A percentile compares a stretch with the other conserved stretches of the same genome.
Conservation (phyloP, 2,113 vertebrate genomes). For the Sphaerodactylus townsendi region DNA sequence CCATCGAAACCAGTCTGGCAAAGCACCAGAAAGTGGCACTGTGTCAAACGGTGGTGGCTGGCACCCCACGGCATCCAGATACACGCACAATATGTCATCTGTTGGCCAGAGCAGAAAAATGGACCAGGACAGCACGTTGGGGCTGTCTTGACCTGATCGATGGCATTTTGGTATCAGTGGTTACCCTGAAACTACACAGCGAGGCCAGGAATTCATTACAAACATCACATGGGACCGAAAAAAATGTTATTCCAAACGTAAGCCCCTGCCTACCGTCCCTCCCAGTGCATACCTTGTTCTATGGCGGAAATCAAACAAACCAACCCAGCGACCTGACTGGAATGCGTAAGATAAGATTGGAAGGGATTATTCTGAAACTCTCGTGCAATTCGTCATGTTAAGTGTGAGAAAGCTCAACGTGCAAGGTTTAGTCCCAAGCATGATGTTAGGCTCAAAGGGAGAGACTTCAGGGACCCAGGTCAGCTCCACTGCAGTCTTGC, state of each 20-base stretch:
- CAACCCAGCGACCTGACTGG: slow-evolving; percentile 1
- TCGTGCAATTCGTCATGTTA: slow-evolving; percentile 76
- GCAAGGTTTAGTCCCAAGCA: slow-evolving; percentile 77
- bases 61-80: not conserved
- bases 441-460: slow-evolving; percentile 76
- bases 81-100: not conserved
- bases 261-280: not conserved
- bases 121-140: not conserved
- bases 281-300: not conserved
- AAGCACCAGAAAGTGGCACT: not conserved
- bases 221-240: not conserved
- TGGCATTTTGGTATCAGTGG: slow-evolving; percentile 17
- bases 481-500: slow-evolving; percentile 57
- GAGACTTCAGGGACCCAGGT: slow-evolving; percentile 80
- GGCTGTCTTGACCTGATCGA: not conserved
- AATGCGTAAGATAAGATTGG: slow-evolving; percentile 46
- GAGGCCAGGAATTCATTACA: slow-evolving; percentile 17
- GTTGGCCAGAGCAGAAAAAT: not conserved
- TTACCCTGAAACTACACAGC: slow-evolving; percentile 10
- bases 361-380: slow-evolving; percentile 64
- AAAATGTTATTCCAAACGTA: not conserved
- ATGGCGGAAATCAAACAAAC: too few species aligned
- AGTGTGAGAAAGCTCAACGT: slow-evolving; percentile 78
- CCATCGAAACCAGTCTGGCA: not conserved
- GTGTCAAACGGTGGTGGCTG: not conserved